These are phyloP conservation scores for Penaeus chinensis DNA, from an alignment of 1,140 invertebrate species.

Conservation along the genomic window DNA sequence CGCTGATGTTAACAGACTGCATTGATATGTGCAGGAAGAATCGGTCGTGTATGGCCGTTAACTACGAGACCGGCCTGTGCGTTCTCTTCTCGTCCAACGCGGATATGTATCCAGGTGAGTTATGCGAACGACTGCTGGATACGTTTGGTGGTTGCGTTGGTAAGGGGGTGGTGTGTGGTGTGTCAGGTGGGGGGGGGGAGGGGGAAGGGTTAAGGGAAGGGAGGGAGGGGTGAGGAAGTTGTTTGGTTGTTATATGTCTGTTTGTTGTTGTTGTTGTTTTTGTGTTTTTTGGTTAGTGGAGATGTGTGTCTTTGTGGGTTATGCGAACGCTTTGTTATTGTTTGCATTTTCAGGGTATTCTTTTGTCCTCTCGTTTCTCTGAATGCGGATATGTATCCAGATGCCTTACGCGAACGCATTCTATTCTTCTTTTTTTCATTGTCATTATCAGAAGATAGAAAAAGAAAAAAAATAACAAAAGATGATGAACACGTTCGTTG, in stretches of 20 bases:
- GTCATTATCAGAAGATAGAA: no score
- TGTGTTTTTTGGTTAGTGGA: conserved; percentile 69
- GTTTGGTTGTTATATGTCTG: no score
- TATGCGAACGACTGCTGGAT: neutral
- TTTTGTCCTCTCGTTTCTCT: neutral
- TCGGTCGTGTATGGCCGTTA: conserved; percentile 69
- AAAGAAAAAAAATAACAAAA: no score
- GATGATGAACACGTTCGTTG: no score
- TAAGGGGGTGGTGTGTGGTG: no score
- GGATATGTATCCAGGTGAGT: conserved; percentile 67
- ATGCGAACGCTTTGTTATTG: neutral
- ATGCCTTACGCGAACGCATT: neutral
- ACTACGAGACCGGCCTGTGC: conserved; percentile 73
- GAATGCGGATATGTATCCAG: conserved; percentile 12
- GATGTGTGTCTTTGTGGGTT: conserved; percentile 67
- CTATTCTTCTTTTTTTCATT: no score
- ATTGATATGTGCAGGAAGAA: conserved; percentile 69
- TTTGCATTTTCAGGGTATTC: neutral
- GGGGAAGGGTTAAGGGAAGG: no score
- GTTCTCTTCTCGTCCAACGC: conserved; percentile 70
- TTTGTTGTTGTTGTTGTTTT: no score
- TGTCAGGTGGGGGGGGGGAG: no score
- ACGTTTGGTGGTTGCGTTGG: neutral
- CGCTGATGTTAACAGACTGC: conserved; percentile 71
- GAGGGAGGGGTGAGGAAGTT: no score